Percentiles rank a stretch among this genome's conserved stretches.
These are phyloP conservation scores for Hormaphis cornu DNA, from an alignment of 1,140 invertebrate species.

Conservation along the genomic window DNA sequence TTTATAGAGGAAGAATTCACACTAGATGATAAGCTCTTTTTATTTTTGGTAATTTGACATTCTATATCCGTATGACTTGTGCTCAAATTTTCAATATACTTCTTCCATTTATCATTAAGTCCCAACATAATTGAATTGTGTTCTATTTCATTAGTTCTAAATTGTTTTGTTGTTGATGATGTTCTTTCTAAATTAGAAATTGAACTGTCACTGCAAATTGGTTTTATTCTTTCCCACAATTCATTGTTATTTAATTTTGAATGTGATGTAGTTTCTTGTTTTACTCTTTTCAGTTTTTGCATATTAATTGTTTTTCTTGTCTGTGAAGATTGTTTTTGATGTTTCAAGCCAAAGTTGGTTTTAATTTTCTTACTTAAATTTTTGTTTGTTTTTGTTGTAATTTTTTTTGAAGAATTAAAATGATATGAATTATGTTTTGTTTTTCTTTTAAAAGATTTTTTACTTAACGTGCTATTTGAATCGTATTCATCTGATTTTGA, in stretches of 20 bases:
- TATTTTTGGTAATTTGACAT: background rate
- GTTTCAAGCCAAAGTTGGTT: background rate
- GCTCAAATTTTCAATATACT: no score
- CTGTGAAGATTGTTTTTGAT: background rate
- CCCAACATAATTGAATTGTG: background rate
- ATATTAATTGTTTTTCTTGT: background rate
- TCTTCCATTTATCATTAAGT: background rate
- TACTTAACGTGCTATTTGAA: background rate
- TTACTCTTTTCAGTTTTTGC: background rate
- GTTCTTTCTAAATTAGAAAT: background rate
- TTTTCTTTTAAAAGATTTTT: background rate
- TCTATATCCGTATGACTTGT: background rate
- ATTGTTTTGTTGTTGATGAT: background rate
- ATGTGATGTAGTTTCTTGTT: background rate
- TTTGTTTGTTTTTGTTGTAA: background rate
- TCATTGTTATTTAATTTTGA: background rate
- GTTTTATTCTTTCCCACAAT: background rate
- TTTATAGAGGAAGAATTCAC: background rate
- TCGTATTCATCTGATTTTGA: background rate
- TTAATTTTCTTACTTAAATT: background rate
- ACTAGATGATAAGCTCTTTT: background rate
- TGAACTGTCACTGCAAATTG: background rate
- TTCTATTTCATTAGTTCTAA: background rate
- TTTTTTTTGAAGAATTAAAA: background rate
- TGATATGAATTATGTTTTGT: background rate